phyloP scores from a whole-genome alignment of 2,888 invertebrate species.

The Diadegma fenestrale region DNA sequence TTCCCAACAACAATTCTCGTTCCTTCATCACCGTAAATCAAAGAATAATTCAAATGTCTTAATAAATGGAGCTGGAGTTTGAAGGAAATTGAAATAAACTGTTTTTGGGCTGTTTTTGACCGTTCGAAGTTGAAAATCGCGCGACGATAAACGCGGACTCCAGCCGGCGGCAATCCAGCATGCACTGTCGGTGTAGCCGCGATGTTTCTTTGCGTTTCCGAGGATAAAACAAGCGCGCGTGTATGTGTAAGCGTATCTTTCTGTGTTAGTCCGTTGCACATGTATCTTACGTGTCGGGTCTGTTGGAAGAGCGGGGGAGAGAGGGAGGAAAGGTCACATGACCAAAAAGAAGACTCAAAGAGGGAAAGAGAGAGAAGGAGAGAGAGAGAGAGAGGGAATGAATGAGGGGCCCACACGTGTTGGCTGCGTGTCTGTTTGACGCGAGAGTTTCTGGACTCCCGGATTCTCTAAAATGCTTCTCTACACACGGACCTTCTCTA shows the following conservation, averaged over 20 bases:
- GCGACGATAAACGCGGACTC: constrained; percentile 48
- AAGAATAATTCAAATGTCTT: background rate
- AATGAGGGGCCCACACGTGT: constrained; percentile 62
- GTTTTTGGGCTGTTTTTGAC: background rate
- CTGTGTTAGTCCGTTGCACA: constrained; percentile 20
- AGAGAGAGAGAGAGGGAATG: constrained; percentile 37
- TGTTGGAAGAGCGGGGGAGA: constrained; percentile 55
- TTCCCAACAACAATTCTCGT: background rate
- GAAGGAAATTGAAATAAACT: background rate
- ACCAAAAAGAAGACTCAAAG: constrained; percentile 50
- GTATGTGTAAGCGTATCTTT: constrained; percentile 11
- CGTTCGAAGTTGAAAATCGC: background rate
- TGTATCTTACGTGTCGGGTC: constrained; percentile 49
- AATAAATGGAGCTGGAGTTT: background rate
- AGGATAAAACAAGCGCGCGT: constrained; percentile 27
- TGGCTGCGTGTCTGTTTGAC: constrained; percentile 59
- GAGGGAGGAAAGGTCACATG: constrained; percentile 60
- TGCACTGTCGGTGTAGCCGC: constrained; percentile 58
- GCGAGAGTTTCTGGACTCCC: constrained; percentile 62
- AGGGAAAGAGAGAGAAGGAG: constrained; percentile 29
- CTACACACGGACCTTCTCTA: constrained; percentile 59
- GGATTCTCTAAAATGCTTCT: constrained; percentile 60
- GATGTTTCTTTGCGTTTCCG: constrained; percentile 63
- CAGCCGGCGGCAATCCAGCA: constrained; percentile 65
- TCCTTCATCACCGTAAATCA: background rate